Base-by-base conservation (phyloP, 2,797 vertebrate species). In the Sebastes minor region DNA sequence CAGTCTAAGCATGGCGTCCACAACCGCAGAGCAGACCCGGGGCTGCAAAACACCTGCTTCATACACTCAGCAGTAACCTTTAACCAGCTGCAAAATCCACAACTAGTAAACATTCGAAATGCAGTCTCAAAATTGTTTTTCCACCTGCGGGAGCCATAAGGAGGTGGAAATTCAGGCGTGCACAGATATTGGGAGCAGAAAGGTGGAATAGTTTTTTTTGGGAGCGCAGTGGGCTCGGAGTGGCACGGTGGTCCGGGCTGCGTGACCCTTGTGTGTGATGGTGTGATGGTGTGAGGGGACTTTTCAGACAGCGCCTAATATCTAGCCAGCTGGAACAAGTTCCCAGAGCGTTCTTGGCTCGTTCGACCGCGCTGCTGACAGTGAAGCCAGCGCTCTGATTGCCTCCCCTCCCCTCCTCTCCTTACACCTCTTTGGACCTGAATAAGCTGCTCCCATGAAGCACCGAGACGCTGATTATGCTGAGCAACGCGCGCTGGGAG, bases 401-500 rank as follows among this genome's bases (percentile, higher is more conserved):
- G 85, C 71, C 78, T 73, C 74, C 72, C 64, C 53, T 33, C 35
- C 27, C n/a, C 25, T 28, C 71, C 78, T 69, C 72, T 70, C 63
- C 32, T 52, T 33, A 10, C 53, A 70, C 65, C 80, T 78, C 72
- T 78, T 76, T 78, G 78, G 78, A 81, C 74, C 78, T 75, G 69
- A 83, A 88, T 64, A 68, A 46, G 71, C 86, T 72, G 73, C 57
- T 78, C 76, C 77, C n/a, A 5, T 52, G 80, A 78, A 81, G 84
- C 68, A 8, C 75, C 1, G 38, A 84, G 78, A 80, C 13, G 63
- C 84, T 87, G 86, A 91, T 92, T 93, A 93, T 86, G 87, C 89
- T 74, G 85, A 84, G 86, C 83, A 86, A 76, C 46, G 82, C 74
- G 68, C 75, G 84, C 86, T 85, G 86, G 88, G 85, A 90, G 74